phyloP scores from a whole-genome alignment of 2,113 vertebrate species.

The Sapayoa aenigma region DNA sequence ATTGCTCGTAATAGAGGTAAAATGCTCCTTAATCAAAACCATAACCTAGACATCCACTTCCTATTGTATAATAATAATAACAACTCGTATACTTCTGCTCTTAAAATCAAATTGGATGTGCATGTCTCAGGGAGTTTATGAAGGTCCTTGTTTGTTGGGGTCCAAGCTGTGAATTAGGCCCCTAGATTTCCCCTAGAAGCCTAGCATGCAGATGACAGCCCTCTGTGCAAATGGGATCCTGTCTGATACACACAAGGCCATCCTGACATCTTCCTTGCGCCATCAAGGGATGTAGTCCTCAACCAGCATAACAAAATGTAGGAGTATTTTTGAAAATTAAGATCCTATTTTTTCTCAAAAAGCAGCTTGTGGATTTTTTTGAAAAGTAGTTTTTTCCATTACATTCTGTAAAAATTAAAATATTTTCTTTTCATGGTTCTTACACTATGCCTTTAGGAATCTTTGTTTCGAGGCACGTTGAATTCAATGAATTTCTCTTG shows the following conservation, averaged over 20 bases:
- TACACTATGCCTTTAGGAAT: background rate
- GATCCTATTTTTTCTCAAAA: background rate
- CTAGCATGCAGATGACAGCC: background rate
- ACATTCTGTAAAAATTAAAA: background rate
- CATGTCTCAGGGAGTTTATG: background rate
- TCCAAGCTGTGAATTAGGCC: background rate
- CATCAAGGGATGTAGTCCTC: background rate
- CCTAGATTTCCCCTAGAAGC: background rate
- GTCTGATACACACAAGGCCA: background rate
- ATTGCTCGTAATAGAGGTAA: background rate
- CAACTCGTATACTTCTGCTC: background rate
- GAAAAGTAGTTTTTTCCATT: background rate
- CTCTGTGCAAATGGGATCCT: background rate
- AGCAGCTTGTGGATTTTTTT: background rate
- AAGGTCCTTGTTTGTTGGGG: background rate
- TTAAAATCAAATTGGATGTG: constrained; percentile 10
- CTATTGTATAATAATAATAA: background rate
- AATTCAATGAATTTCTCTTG: background rate
- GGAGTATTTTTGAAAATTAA: background rate
- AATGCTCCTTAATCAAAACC: background rate
- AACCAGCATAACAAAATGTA: background rate
- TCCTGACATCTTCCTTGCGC: background rate
- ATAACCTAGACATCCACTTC: background rate
- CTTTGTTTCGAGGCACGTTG: background rate
- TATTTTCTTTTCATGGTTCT: background rate